Conservation (phyloP, 2,888 invertebrate genomes). For the Pteria penguin region DNA sequence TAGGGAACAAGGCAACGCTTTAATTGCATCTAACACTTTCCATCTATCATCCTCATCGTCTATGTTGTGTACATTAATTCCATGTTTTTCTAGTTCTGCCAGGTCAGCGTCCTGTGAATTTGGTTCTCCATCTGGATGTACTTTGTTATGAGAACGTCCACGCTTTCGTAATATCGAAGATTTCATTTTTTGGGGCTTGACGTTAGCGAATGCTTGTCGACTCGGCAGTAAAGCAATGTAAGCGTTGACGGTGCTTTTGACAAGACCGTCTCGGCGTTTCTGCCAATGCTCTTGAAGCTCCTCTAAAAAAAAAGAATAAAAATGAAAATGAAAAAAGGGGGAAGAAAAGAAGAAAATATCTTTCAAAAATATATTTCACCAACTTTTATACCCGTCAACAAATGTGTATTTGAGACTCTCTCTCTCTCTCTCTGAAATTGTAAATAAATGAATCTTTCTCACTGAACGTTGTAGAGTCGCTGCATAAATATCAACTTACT, state of each 20-base stretch:
- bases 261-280: background rate
- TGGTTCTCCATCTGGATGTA: slow-evolving; percentile 12
- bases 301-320: background rate
- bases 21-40: slow-evolving; percentile 29
- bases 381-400: no score
- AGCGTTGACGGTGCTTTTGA: slow-evolving; percentile 22
- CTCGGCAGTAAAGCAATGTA: slow-evolving; percentile 33
- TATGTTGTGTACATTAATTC: slow-evolving; percentile 25
- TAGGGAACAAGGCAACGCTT: slow-evolving; percentile 26
- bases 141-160: slow-evolving; percentile 6
- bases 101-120: slow-evolving; percentile 7
- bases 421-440: no score
- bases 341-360: no score
- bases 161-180: slow-evolving; percentile 9
- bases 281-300: slow-evolving; percentile 7
- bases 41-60: slow-evolving; percentile 30
- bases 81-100: slow-evolving; percentile 28
- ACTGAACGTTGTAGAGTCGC: no score
- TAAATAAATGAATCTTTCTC: no score
- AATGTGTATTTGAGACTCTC: no score
- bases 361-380: no score
- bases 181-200: slow-evolving; percentile 1
- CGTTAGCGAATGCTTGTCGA: slow-evolving; percentile 1
- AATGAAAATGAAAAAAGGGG: no score
- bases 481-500: no score